These are phyloP conservation scores for Leucophora obtusa DNA, from an alignment of 2,888 invertebrate genomes.

Conservation along the genomic window DNA sequence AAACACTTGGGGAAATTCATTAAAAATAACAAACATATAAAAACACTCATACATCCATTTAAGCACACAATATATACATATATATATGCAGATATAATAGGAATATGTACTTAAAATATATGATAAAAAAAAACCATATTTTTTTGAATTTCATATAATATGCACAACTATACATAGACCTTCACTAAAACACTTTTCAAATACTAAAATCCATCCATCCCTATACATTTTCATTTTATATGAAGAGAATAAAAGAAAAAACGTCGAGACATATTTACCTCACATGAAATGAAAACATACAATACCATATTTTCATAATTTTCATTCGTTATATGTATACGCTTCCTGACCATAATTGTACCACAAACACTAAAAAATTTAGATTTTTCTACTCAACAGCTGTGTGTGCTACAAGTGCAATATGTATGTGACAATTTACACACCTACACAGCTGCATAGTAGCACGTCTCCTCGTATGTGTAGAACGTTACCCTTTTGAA, in stretches of 20 bases:
- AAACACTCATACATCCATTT: constrained; percentile 18
- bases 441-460: constrained; percentile 34
- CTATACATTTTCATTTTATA: neutral
- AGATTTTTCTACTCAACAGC: constrained; percentile 30
- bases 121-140: constrained; percentile 1
- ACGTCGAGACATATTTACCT: neutral
- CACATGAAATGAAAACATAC: neutral
- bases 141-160: neutral
- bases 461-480: neutral
- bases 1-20: constrained; percentile 53
- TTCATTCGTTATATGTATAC: constrained; percentile 39
- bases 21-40: constrained; percentile 52
- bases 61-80: no score
- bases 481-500: constrained; percentile 43
- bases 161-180: neutral
- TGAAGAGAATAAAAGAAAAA: neutral
- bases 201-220: constrained; percentile 28
- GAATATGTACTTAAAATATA: constrained; percentile 1
- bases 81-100: neutral
- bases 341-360: constrained; percentile 55
- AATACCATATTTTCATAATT: constrained; percentile 25
- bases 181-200: constrained; percentile 15
- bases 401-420: constrained; percentile 13
- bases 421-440: constrained; percentile 60
- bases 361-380: constrained; percentile 30